A percentile compares a stretch with the other conserved stretches of the same genome.
Evolutionary conservation across 2,797 vertebrate species (phyloP).

Genomic region (Linurgus olivaceus): DNA sequence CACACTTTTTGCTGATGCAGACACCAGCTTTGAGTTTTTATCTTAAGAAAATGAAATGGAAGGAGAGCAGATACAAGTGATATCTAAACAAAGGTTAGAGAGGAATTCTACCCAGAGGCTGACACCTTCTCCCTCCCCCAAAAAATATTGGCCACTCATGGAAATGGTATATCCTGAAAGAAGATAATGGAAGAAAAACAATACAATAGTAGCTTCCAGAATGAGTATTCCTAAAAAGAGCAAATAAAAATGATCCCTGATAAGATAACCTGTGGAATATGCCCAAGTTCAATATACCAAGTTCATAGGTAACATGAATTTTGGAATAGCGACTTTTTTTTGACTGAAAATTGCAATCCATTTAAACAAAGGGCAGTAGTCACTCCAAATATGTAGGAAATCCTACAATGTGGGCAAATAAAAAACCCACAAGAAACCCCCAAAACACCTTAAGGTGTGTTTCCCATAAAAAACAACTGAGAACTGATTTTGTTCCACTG

Average conservation of each 20-base stretch:
- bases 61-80: neutral
- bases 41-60: neutral
- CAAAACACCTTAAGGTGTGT: neutral
- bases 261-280: neutral
- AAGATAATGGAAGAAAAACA: neutral
- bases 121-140: neutral
- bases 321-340: neutral
- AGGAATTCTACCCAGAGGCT: neutral
- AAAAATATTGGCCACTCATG: neutral
- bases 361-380: neutral
- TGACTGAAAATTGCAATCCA: neutral
- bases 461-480: neutral
- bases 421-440: fast-evolving
- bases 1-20: neutral
- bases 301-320: neutral
- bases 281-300: neutral
- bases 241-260: neutral
- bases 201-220: neutral
- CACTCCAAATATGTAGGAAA: neutral
- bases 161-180: neutral
- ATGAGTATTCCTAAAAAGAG: neutral
- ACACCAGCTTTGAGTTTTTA: neutral
- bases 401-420: neutral
- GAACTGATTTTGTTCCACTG: neutral
- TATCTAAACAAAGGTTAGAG: neutral